These are phyloP conservation scores for Lytechinus pictus DNA, from an alignment of 35 echinoderm and acorn worm genomes.

Conservation along the genomic window DNA sequence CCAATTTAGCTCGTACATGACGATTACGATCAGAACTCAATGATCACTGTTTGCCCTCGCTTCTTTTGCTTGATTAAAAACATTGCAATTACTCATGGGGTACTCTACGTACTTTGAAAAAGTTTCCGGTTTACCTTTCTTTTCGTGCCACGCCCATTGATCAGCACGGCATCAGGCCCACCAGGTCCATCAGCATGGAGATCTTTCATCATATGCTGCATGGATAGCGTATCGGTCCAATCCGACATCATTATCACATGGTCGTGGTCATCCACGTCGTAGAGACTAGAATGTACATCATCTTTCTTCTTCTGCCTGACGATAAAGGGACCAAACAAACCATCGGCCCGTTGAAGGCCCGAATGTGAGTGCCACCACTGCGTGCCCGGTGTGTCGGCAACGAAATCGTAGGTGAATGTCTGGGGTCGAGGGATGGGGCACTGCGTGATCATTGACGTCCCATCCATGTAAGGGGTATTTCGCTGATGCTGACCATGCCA, in stretches of 20 bases:
- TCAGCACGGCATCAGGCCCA: conserved; percentile 4
- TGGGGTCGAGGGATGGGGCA: conserved; percentile 69
- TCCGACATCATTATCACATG: conserved; percentile 75
- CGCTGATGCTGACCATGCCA: conserved; percentile 87
- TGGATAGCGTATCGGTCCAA: conserved; percentile 56
- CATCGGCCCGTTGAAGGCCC: conserved; percentile 74
- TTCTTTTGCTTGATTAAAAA: too few relatives aligned
- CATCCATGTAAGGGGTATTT: conserved; percentile 75
- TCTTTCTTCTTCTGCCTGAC: conserved; percentile 48
- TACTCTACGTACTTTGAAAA: too few relatives aligned
- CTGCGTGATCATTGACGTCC: conserved; percentile 78
- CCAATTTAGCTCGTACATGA: too few relatives aligned
- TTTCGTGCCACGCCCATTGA: conserved; percentile 36
- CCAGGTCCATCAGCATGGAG: conserved; percentile 10
- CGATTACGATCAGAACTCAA: too few relatives aligned
- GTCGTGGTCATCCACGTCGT: conserved; percentile 59
- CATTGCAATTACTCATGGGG: too few relatives aligned
- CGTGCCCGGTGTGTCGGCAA: conserved; percentile 68
- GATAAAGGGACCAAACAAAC: conserved; percentile 68
- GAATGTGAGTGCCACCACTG: conserved; percentile 90
- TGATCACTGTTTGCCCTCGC: too few relatives aligned
- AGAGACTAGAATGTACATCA: conserved; percentile 55
- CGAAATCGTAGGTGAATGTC: conserved; percentile 83
- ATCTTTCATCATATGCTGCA: conserved; percentile 41
- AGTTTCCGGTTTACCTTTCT: background rate